Evolutionary conservation across 2,888 invertebrate genomes (phyloP).

Genomic region (Diaperis boleti): DNA sequence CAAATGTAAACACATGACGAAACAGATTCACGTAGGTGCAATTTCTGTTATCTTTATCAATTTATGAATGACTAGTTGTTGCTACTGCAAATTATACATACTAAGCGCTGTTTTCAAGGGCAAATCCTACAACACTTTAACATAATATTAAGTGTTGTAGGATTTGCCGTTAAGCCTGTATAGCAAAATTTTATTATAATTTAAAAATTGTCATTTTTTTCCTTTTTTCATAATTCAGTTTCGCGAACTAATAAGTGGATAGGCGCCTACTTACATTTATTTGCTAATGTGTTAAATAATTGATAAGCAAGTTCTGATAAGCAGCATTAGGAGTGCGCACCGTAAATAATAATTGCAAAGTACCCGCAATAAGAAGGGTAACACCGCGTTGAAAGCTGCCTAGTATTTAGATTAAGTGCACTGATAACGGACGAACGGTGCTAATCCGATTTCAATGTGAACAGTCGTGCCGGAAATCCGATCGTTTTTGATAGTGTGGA

Average conservation of each 20-base stretch:
- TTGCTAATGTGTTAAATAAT: slow-evolving; percentile 20
- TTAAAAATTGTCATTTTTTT: no score
- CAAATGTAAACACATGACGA: no score
- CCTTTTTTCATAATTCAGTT: background rate
- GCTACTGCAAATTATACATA: no score
- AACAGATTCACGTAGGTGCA: no score
- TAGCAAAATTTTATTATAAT: no score
- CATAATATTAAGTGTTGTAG: no score
- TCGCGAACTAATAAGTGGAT: background rate
- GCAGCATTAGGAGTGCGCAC: slow-evolving; percentile 17
- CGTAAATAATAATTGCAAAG: slow-evolving; percentile 29
- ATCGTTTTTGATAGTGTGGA: slow-evolving; percentile 56
- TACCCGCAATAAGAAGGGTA: slow-evolving; percentile 39
- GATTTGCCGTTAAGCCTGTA: no score
- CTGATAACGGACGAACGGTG: slow-evolving; percentile 54
- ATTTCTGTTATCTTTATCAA: no score
- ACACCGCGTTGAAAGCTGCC: slow-evolving; percentile 40
- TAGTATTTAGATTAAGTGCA: slow-evolving; percentile 56
- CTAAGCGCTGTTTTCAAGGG: no score
- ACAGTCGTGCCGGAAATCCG: slow-evolving; percentile 55
- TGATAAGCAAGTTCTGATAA: slow-evolving; percentile 25
- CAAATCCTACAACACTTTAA: no score
- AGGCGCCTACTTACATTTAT: slow-evolving; percentile 14
- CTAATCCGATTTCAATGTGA: slow-evolving; percentile 57
- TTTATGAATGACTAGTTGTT: no score